Conservation (phyloP, 2,113 vertebrate species). For the Struthidea cinerea region DNA sequence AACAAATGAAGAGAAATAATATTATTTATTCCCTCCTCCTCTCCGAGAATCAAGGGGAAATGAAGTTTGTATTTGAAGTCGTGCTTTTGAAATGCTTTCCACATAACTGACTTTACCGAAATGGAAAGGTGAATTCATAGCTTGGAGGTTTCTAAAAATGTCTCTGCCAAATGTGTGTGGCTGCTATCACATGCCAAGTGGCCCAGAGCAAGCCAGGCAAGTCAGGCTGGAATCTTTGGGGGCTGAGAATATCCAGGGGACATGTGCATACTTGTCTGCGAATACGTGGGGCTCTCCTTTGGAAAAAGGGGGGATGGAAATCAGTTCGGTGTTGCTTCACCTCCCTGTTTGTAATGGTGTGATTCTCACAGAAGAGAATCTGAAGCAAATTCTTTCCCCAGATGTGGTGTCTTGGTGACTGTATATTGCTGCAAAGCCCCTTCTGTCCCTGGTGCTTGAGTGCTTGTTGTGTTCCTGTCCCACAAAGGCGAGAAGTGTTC, state of each 20-base stretch:
- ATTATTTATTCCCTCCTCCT: neutral
- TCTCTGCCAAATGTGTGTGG: slow-evolving; percentile 38
- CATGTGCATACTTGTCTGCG: slow-evolving; percentile 38
- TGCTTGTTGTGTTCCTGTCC: neutral
- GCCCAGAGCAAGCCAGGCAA: slow-evolving; percentile 38
- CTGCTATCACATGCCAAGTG: slow-evolving; percentile 59
- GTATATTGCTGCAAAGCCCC: neutral
- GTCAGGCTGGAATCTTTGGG: slow-evolving; percentile 55
- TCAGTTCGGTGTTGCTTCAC: neutral
- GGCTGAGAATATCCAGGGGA: slow-evolving; percentile 61
- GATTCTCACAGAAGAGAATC: neutral
- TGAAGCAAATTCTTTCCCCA: neutral
- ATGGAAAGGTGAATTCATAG: slow-evolving; percentile 58
- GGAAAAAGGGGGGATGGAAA: neutral
- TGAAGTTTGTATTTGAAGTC: neutral
- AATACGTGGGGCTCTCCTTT: neutral
- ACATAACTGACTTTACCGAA: slow-evolving; percentile 28
- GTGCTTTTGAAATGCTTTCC: slow-evolving; percentile 39
- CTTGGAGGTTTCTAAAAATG: slow-evolving; percentile 62
- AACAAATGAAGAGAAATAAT: neutral
- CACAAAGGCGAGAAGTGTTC: neutral
- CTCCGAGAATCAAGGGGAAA: neutral
- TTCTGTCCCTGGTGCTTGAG: neutral
- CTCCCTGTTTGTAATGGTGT: neutral
- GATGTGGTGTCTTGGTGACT: neutral